Evolutionary conservation across 2,113 vertebrate species (phyloP).

Genomic region (Hypanus sabinus): DNA sequence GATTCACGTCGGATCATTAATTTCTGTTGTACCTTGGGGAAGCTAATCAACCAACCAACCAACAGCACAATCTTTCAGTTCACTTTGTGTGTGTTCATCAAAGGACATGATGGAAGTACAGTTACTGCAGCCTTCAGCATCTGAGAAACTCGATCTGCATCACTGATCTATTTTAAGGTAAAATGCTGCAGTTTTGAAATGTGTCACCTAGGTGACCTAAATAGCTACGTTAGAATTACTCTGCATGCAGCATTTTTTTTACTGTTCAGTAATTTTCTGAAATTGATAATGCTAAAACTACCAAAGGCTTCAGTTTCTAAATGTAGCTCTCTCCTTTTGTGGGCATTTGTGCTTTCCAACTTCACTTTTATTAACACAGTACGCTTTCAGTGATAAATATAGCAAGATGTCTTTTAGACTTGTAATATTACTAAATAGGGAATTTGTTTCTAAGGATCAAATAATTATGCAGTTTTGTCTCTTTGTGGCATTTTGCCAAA

Average conservation of each 20-base stretch:
- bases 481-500: neutral
- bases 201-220: neutral
- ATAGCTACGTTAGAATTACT: neutral
- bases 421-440: neutral
- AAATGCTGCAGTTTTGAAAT: slow-evolving; percentile 2
- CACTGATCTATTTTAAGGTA: neutral
- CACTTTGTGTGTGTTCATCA: neutral
- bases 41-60: neutral
- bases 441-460: neutral
- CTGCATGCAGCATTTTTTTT: neutral
- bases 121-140: neutral
- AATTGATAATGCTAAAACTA: neutral
- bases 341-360: neutral
- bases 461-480: neutral
- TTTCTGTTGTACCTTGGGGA: neutral
- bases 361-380: neutral
- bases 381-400: neutral
- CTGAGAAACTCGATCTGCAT: neutral
- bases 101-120: neutral
- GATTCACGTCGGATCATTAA: neutral
- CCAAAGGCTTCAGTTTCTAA: neutral
- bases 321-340: neutral
- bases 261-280: neutral
- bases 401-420: neutral
- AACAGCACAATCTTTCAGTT: too few relatives aligned